These are phyloP conservation scores for Synanthedon formicaeformis DNA, from an alignment of 2,888 invertebrate species.

Conservation along the genomic window DNA sequence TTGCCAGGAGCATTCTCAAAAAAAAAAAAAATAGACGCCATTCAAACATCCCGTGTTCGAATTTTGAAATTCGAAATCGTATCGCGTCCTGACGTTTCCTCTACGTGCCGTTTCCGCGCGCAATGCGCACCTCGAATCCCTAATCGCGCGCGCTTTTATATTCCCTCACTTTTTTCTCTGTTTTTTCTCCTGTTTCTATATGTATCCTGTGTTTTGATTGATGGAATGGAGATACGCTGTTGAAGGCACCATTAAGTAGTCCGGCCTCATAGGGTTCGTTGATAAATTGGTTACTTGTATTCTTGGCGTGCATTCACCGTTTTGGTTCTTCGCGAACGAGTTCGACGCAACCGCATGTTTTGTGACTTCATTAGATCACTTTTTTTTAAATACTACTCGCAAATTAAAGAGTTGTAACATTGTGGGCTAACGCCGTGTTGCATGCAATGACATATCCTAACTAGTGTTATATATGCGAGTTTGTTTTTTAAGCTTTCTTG, in stretches of 20 bases:
- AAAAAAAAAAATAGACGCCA: conserved; percentile 39
- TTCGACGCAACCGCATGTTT: conserved; percentile 6
- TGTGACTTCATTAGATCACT: no score
- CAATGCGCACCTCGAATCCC: conserved; percentile 54
- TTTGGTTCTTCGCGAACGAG: conserved; percentile 38
- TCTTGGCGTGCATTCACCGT: conserved; percentile 30
- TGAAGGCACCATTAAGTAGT: conserved; percentile 40
- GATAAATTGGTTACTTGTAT: conserved; percentile 52
- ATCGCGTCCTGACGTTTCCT: conserved; percentile 67
- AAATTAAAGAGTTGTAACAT: no score
- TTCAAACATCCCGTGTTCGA: conserved; percentile 43
- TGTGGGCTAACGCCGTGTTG: no score
- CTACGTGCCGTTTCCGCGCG: conserved; percentile 62
- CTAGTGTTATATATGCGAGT: no score
- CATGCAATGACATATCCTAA: no score
- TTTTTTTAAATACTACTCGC: no score
- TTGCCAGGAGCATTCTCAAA: conserved; percentile 1
- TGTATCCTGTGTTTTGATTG: conserved; percentile 65
- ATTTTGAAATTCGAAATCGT: conserved; percentile 65
- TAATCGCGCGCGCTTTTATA: conserved; percentile 52
- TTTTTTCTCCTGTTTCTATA: conserved; percentile 32
- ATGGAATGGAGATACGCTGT: conserved; percentile 49
- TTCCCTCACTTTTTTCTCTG: conserved; percentile 22
- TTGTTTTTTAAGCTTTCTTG: no score
- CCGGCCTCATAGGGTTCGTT: conserved; percentile 34